Base-by-base conservation (phyloP, 2,797 vertebrate species). In the Phrynocephalus forsythii region DNA sequence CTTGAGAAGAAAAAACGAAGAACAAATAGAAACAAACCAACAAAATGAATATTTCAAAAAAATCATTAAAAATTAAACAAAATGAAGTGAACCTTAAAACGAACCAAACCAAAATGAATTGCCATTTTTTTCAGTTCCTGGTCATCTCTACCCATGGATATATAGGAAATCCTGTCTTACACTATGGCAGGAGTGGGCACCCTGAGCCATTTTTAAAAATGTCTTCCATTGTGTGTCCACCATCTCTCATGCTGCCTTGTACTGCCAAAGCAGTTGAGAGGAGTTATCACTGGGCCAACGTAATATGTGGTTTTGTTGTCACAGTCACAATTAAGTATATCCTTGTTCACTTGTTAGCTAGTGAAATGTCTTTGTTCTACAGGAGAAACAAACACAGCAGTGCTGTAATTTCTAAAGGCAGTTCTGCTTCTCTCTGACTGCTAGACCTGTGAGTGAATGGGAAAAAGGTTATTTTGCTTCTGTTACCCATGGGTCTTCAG, bases 381-480 rank as follows among this genome's bases (percentile, higher is more conserved):
- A 38, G 77, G 5, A 83, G 16, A 30, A 50, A 84, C 38, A 87
- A 91, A 16, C 80, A 1, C 24, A 86, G n/a, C 15, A 87, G 85
- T 84, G 50, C 66, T 33, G 82, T 86, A 56, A 67, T 90, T 75
- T 13, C 56, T 87, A 69, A 89, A 90, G 83, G 38, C 16, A 86
- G 15, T 56, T 68, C 84, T 91, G 24, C 28, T 24, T 86, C 24
- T 18, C 0, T 88, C 9, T 90, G 16, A 80, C 66, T 87, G 4
- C 84, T 48, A 24, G n/a, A 77, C 26, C 5, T 71, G 6, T 81
- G 86, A 24, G 33, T 68, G 11, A 87, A 3, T 22, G 60, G 18
- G 71, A 88, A 75, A 89, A 3, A 90, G 8, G 1, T 89, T 83
- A 78, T 91, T 92, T 91, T 92, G 89, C 88, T 92, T 11, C 82